Base-by-base conservation (phyloP, 92 coral and sea anemone species). In the Palythoa grandis region DNA sequence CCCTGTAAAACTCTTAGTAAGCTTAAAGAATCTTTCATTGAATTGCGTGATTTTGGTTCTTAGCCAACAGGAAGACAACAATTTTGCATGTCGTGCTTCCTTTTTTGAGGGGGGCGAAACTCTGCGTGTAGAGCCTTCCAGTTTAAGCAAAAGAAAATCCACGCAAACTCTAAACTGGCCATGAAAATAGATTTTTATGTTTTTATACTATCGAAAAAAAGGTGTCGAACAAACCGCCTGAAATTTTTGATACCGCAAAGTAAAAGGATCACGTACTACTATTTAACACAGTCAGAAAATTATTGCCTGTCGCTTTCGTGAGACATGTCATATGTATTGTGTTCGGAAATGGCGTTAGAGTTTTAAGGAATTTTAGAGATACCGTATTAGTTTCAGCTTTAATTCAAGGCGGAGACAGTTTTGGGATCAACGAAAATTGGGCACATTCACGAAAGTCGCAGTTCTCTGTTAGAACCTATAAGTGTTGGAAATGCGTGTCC, bases 361-460 rank as follows among this genome's bases (percentile, higher is more conserved):
- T 40, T 80, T 23, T n/a, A 40, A n/a, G 11, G 72, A 20, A 7
- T n/a, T 79, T 61, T 37, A 24, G 6, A 58, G 60, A 63, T 25
- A 80, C 65, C 72, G 48, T 65, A 20, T 80, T 80, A 48, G 56
- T 63, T 80, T 80, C 52, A 63, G 84, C 43, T 53, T 9, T 79
- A 79, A 79, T 79, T 63, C 85, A 65, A 66, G 85, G 75, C 74
- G 85, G 53, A 52, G 75, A 66, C 85, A 80, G 53, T 53, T 43
- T 24, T 52, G 3, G 48, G 77, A 29, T 29, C 82, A 48, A 12
- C 37, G 58, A 53, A 23, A 11, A 7, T 23, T 75, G 39, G 0
- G 13, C 58, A 40, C 61, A 53, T 15, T 80, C 85, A 80, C 85
- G 85, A 52, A 40, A 80, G 22, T 57, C 22, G 56, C 4, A 11